Conservation (phyloP, 1,140 invertebrate species). For the Conopomorpha cramerella region DNA sequence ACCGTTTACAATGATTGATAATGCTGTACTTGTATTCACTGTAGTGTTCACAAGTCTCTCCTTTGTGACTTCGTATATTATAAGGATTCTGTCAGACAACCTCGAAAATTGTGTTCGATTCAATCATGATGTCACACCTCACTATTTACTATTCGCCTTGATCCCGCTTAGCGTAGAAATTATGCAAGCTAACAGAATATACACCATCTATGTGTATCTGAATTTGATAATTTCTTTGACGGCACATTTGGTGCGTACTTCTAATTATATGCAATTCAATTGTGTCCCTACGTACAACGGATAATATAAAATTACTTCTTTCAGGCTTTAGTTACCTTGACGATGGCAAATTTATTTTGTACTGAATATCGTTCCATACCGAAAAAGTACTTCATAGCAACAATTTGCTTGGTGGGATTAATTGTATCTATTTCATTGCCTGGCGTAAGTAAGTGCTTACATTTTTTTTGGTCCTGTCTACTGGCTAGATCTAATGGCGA, state of each 20-base stretch:
- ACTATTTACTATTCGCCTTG: constrained; percentile 28
- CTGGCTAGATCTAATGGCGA: too few relatives aligned
- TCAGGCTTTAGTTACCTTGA: constrained; percentile 28
- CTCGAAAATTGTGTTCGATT: constrained; percentile 9
- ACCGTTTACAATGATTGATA: constrained; percentile 31
- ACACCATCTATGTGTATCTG: constrained; percentile 23
- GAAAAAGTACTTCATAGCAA: constrained; percentile 30
- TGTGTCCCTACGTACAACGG: constrained; percentile 3
- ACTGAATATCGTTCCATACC: constrained; percentile 27
- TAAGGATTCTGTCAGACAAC: constrained; percentile 23
- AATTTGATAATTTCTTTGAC: constrained; percentile 16
- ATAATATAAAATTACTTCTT: constrained; percentile 8
- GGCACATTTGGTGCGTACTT: constrained; percentile 23
- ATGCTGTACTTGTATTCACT: constrained; percentile 26
- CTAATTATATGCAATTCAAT: constrained; percentile 3
- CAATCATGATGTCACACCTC: constrained; percentile 8
- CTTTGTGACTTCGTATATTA: constrained; percentile 23
- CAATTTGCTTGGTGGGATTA: constrained; percentile 29
- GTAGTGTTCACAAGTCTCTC: constrained; percentile 19
- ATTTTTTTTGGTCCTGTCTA: neutral
- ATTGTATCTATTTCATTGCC: constrained; percentile 14
- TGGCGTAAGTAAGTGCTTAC: constrained; percentile 15
- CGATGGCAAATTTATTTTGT: constrained; percentile 26
- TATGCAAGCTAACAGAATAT: constrained; percentile 23
- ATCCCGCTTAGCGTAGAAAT: constrained; percentile 30